A percentile compares a stretch with the other conserved stretches of the same genome.
Evolutionary conservation across 2,888 invertebrate species (phyloP).

Genomic region (Chalcis sispes): DNA sequence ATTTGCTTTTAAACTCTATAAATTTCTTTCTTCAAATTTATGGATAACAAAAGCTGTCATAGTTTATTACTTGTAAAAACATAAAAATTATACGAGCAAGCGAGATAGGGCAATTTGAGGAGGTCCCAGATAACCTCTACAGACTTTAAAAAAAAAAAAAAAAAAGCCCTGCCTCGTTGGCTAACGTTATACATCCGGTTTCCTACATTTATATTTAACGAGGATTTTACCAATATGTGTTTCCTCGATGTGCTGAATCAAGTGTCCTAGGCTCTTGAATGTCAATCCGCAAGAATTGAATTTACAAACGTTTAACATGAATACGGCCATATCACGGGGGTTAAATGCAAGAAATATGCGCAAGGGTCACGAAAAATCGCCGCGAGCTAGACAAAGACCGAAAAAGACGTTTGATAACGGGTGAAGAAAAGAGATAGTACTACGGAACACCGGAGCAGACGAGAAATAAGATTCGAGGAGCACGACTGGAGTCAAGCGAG

Average conservation of each 20-base stretch:
- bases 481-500: slow-evolving; percentile 33
- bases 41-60: too few species aligned
- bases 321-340: slow-evolving; percentile 86
- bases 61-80: background rate
- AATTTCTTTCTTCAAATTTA: too few species aligned
- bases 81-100: too few species aligned
- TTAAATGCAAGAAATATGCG: too few species aligned
- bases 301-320: slow-evolving; percentile 93
- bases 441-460: slow-evolving; percentile 24
- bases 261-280: slow-evolving; percentile 87
- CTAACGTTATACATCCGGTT: too few species aligned
- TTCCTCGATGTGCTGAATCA: slow-evolving; percentile 92
- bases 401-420: background rate
- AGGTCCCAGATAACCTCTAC: slow-evolving; percentile 64
- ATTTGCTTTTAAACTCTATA: too few species aligned
- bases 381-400: slow-evolving; percentile 20
- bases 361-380: background rate
- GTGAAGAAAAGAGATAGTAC: background rate
- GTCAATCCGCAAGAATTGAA: slow-evolving; percentile 90
- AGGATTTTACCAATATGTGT: slow-evolving; percentile 86
- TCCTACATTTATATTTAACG: too few species aligned
- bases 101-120: background rate
- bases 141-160: background rate
- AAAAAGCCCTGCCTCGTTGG: background rate
- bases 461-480: slow-evolving; percentile 14